These are phyloP conservation scores for Urophycis tenuis DNA, from an alignment of 2,797 vertebrate species.

Conservation along the genomic window DNA sequence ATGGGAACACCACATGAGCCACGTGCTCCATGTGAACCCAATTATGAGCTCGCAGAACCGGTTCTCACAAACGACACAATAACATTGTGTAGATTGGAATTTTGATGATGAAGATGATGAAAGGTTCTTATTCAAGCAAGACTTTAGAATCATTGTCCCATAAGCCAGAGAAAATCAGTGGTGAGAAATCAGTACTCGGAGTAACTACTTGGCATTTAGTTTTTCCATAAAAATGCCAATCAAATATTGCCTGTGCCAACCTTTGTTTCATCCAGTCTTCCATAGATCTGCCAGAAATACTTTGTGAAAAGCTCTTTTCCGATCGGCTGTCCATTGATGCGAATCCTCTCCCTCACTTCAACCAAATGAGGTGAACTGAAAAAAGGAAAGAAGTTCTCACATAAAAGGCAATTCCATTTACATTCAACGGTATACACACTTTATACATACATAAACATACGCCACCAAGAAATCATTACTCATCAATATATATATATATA, in stretches of 20 bases:
- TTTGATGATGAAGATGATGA: background rate
- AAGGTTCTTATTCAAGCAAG: background rate
- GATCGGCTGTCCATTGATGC: slow-evolving; percentile 88
- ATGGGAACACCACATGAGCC: slow-evolving; percentile 43
- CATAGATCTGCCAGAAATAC: slow-evolving; percentile 92
- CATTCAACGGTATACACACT: background rate
- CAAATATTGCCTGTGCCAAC: slow-evolving; percentile 54
- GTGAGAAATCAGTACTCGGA: background rate
- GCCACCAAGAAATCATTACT: background rate
- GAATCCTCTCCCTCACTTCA: slow-evolving; percentile 91
- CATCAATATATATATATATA: too few relatives aligned
- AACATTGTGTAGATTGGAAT: background rate
- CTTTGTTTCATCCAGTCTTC: slow-evolving; percentile 83
- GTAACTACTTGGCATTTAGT: background rate
- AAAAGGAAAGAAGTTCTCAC: slow-evolving; percentile 2
- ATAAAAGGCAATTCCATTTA: background rate
- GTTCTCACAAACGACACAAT: background rate
- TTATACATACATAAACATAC: background rate
- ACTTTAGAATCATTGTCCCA: background rate
- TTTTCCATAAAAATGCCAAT: too few relatives aligned
- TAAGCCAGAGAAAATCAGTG: background rate
- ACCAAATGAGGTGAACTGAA: slow-evolving; percentile 91
- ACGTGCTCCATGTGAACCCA: slow-evolving; percentile 21
- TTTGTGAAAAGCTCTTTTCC: slow-evolving; percentile 88
- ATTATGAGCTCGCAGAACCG: background rate